Percentiles rank a stretch among this genome's conserved stretches.
These are phyloP conservation scores for Pachymerium ferrugineum DNA, from an alignment of 2,888 invertebrate species.

Conservation along the genomic window DNA sequence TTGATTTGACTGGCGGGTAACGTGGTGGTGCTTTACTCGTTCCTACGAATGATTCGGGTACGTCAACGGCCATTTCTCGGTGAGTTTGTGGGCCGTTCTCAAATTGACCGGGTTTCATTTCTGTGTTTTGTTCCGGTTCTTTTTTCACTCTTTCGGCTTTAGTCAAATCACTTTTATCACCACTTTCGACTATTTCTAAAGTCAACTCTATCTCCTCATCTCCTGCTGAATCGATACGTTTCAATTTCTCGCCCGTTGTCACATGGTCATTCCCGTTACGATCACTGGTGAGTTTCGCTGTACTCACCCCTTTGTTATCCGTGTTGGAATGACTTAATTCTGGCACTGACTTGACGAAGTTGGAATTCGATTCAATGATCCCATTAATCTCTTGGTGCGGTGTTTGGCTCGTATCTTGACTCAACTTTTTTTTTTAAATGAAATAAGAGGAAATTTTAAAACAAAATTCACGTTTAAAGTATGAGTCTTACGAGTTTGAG, in stretches of 20 bases:
- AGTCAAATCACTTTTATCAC: not conserved
- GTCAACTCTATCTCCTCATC: conserved; percentile 40
- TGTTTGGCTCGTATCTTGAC: conserved; percentile 53
- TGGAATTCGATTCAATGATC: conserved; percentile 72
- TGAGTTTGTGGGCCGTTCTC: conserved; percentile 55
- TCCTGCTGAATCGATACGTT: not conserved
- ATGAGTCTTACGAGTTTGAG: too few relatives aligned
- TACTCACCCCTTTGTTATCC: conserved; percentile 7
- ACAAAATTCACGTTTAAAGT: too few relatives aligned
- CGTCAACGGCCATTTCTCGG: conserved; percentile 98
- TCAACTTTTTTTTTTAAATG: too few relatives aligned
- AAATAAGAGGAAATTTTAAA: too few relatives aligned
- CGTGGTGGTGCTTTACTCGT: conserved; percentile 85
- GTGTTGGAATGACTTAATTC: conserved; percentile 41
- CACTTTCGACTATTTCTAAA: conserved; percentile 37
- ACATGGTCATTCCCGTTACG: not conserved
- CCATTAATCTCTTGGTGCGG: conserved; percentile 62
- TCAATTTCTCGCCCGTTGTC: not conserved
- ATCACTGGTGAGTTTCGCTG: conserved; percentile 23
- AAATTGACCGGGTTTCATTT: not conserved
- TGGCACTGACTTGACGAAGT: conserved; percentile 69
- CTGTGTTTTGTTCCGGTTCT: not conserved
- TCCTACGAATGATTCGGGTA: conserved; percentile 88
- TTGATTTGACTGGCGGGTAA: conserved; percentile 52
- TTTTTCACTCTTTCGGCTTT: not conserved